These are phyloP conservation scores for Branchellion lobata DNA, from an alignment of 2,888 invertebrate species.

Conservation along the genomic window DNA sequence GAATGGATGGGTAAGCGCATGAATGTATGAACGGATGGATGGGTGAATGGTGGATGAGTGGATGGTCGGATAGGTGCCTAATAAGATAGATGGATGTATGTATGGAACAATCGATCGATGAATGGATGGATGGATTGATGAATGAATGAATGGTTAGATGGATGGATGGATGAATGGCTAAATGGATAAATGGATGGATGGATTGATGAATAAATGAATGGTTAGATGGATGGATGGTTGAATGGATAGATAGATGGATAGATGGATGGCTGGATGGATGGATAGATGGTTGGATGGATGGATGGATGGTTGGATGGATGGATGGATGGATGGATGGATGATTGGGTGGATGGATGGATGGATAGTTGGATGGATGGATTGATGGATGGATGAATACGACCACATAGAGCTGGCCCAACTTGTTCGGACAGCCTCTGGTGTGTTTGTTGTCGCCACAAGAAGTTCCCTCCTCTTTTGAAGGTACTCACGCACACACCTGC, in stretches of 20 bases:
- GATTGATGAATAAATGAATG: constrained; percentile 68
- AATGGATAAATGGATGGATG: background rate
- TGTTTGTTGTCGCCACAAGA: constrained; percentile 91
- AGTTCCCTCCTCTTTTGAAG: constrained; percentile 79
- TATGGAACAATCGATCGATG: too few relatives aligned
- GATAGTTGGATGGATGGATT: too few relatives aligned
- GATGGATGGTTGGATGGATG: constrained; percentile 51
- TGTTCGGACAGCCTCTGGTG: constrained; percentile 89
- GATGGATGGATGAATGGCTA: background rate
- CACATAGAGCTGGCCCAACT: constrained; percentile 76
- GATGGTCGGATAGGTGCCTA: background rate
- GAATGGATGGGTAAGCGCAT: background rate
- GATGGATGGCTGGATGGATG: background rate
- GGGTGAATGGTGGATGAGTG: background rate
- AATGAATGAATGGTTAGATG: background rate
- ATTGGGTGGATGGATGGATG: background rate
- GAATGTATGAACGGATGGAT: background rate
- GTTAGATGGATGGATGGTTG: background rate
- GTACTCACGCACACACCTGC: too few relatives aligned
- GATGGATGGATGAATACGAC: background rate
- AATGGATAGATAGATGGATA: background rate
- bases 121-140: background rate
- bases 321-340: background rate
- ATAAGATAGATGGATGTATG: background rate
- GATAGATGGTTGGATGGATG: constrained; percentile 32